These are phyloP conservation scores for Drosophila antonietae DNA, from an alignment of 2,888 invertebrate genomes.

Conservation along the genomic window DNA sequence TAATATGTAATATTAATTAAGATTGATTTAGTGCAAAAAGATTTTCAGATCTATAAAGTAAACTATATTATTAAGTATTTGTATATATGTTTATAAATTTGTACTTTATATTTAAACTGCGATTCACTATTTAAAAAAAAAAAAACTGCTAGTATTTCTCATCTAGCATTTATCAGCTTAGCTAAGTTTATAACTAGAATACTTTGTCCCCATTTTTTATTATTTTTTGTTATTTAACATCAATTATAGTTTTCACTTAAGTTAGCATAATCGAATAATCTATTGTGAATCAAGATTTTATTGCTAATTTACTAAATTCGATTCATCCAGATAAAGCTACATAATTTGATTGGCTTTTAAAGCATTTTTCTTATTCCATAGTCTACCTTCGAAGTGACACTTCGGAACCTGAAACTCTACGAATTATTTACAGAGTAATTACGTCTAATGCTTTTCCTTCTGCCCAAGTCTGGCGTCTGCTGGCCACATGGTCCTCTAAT, in stretches of 20 bases:
- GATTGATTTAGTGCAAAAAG: no score
- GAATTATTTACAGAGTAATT: constrained; percentile 77
- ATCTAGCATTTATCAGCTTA: background rate
- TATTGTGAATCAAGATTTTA: background rate
- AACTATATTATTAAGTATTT: no score
- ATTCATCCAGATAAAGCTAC: constrained; percentile 10
- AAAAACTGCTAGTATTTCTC: background rate
- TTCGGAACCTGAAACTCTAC: constrained; percentile 33
- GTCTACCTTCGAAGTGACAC: constrained; percentile 21
- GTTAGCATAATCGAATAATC: background rate
- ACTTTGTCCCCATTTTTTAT: background rate
- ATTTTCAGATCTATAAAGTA: no score
- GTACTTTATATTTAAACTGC: no score
- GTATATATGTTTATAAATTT: no score
- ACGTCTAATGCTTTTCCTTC: constrained; percentile 63
- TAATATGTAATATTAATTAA: no score
- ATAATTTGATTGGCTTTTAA: constrained; percentile 35
- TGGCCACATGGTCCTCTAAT: constrained; percentile 70
- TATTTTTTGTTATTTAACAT: background rate
- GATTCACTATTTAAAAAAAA: no score
- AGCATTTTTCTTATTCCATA: constrained; percentile 21
- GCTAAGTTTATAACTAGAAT: background rate
- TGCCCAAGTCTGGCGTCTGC: constrained; percentile 4
- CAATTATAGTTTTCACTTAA: background rate
- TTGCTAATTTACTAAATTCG: background rate